Evolutionary conservation across 2,888 invertebrate species (phyloP).

Genomic region (Caenorhabditis zanzibari): DNA sequence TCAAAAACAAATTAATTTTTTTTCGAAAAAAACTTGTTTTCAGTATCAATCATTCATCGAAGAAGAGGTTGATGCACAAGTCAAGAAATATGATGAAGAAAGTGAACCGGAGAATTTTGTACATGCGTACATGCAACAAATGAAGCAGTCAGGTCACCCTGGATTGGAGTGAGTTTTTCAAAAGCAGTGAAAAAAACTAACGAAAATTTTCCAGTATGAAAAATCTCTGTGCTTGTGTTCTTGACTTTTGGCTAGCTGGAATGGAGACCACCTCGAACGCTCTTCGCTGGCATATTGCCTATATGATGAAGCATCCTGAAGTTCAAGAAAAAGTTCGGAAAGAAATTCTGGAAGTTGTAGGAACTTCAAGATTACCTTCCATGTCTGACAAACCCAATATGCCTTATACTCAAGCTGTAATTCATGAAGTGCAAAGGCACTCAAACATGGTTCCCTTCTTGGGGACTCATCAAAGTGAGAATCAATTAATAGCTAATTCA

Average conservation of each 20-base stretch:
- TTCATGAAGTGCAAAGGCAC: slow-evolving; percentile 66
- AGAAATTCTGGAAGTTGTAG: slow-evolving; percentile 66
- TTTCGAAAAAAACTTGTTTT: neutral
- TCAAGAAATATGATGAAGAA: slow-evolving; percentile 42
- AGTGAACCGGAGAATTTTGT: slow-evolving; percentile 66
- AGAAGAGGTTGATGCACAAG: slow-evolving; percentile 23
- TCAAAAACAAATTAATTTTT: neutral
- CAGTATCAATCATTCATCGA: slow-evolving; percentile 35
- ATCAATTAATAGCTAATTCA: neutral
- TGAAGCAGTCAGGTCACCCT: slow-evolving; percentile 23
- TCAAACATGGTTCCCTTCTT: slow-evolving; percentile 70
- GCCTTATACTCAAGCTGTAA: slow-evolving; percentile 64
- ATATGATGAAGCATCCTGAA: slow-evolving; percentile 55
- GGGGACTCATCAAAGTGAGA: slow-evolving; percentile 35
- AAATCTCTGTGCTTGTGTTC: slow-evolving; percentile 37
- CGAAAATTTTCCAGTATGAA: slow-evolving; percentile 39
- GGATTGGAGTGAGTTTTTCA: slow-evolving; percentile 26
- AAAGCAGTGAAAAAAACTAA: too few species aligned
- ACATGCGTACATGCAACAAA: slow-evolving; percentile 65
- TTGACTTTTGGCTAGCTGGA: slow-evolving; percentile 75
- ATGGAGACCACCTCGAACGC: slow-evolving; percentile 76
- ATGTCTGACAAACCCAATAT: slow-evolving; percentile 67
- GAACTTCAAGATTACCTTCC: slow-evolving; percentile 60
- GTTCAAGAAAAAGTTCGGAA: slow-evolving; percentile 64
- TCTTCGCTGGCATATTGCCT: slow-evolving; percentile 70